Evolutionary conservation across 2,888 invertebrate genomes (phyloP).

Genomic region (Pachymerium ferrugineum): DNA sequence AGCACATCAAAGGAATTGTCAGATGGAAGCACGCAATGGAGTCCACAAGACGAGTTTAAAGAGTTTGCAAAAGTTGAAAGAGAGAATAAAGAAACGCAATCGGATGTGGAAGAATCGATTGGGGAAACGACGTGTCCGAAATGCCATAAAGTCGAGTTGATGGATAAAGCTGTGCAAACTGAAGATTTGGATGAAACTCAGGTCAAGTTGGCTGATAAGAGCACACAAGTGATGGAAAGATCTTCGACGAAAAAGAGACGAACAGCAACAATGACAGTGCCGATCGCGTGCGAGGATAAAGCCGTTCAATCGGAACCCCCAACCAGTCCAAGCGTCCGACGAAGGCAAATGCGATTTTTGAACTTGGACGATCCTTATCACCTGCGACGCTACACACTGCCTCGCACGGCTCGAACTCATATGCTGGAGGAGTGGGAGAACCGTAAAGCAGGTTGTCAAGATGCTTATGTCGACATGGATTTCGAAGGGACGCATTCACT

Average conservation of each 20-base stretch:
- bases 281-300: not conserved
- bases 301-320: constrained; percentile 9
- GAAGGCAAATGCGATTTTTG: constrained; percentile 6
- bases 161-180: constrained; percentile 29
- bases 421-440: constrained; percentile 25
- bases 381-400: constrained; percentile 28
- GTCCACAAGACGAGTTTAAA: constrained; percentile 31
- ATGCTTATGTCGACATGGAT: constrained; percentile 1
- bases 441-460: not conserved
- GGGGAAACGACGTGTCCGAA: not conserved
- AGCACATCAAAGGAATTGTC: not conserved
- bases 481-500: constrained; percentile 30
- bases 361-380: constrained; percentile 28
- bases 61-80: not conserved
- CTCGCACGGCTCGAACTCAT: constrained; percentile 29
- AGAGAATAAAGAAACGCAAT: constrained; percentile 28
- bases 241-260: not conserved
- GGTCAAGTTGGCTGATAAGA: not conserved
- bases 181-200: not conserved
- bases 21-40: constrained; percentile 31
- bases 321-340: not conserved
- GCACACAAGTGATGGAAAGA: not conserved
- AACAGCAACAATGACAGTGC: not conserved
- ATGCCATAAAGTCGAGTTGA: not conserved
- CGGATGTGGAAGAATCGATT: not conserved